Evolutionary conservation across 2,113 vertebrate species (phyloP).

Genomic region (Ailurus styani): DNA sequence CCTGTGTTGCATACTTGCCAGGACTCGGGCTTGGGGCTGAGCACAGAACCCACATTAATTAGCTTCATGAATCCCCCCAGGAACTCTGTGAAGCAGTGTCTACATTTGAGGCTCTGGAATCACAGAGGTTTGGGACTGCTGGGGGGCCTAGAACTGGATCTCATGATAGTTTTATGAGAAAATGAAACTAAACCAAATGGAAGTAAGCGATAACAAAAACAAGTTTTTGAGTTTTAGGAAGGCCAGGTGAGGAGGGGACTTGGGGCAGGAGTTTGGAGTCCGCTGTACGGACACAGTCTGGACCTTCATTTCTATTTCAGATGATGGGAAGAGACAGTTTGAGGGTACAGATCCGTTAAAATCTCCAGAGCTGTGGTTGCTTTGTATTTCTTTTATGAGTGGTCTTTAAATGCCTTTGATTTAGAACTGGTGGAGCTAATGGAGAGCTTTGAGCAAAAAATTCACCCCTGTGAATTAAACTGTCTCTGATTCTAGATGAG

Average conservation of each 20-base stretch:
- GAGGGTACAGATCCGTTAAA: background rate
- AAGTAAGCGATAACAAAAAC: background rate
- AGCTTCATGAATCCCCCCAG: background rate
- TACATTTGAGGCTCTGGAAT: background rate
- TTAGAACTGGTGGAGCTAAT: background rate
- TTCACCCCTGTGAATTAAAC: background rate
- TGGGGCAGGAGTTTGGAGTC: background rate
- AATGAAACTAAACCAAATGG: background rate
- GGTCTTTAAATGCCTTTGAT: conserved; percentile 9
- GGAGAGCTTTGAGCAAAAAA: background rate
- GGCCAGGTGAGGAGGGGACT: background rate
- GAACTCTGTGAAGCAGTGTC: background rate
- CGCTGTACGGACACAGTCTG: background rate
- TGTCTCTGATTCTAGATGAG: background rate
- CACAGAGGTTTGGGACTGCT: background rate
- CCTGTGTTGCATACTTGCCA: background rate
- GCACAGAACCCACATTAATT: background rate
- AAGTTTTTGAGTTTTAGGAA: background rate
- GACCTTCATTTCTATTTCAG: background rate
- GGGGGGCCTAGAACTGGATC: background rate
- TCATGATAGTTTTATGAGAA: background rate
- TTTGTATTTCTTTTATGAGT: background rate
- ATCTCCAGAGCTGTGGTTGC: background rate
- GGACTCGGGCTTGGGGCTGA: background rate
- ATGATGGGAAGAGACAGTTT: background rate